phyloP scores from a whole-genome alignment of 2,797 vertebrate species.

The Argya squamiceps region DNA sequence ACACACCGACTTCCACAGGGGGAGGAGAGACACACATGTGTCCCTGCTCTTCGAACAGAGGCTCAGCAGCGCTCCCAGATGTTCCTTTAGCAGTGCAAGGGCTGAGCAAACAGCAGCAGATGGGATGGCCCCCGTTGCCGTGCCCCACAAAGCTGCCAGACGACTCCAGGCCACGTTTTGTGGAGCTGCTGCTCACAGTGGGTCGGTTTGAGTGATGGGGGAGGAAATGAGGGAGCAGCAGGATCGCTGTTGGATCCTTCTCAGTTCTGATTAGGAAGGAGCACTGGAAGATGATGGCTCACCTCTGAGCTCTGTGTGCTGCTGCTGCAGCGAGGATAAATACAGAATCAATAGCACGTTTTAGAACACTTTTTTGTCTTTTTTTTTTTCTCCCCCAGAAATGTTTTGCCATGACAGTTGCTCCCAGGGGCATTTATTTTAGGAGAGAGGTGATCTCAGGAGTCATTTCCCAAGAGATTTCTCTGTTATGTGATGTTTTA shows the following conservation, averaged over 20 bases:
- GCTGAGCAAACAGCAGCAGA: slow-evolving; percentile 34
- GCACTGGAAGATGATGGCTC: neutral
- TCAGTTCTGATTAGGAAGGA: neutral
- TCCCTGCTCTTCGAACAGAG: neutral
- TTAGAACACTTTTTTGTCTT: neutral
- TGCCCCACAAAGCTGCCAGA: neutral
- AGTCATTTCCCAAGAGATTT: neutral
- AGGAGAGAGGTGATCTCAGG: neutral
- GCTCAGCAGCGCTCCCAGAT: neutral
- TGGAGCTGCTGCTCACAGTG: neutral
- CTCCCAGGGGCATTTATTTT: neutral
- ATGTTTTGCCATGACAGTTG: neutral
- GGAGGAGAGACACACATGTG: accelerated
- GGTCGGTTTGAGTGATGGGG: neutral
- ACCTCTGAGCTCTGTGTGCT: neutral
- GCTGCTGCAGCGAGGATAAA: slow-evolving; percentile 1
- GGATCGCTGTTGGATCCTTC: neutral
- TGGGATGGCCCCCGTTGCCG: neutral
- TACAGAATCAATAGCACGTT: neutral
- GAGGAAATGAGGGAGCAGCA: slow-evolving; percentile 11
- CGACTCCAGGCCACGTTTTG: neutral
- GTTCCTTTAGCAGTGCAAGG: neutral
- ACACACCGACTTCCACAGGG: neutral
- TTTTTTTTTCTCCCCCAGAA: neutral
- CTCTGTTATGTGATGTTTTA: neutral